phyloP scores from a whole-genome alignment of 2,797 vertebrate genomes.

The Neomorphus geoffroyi region DNA sequence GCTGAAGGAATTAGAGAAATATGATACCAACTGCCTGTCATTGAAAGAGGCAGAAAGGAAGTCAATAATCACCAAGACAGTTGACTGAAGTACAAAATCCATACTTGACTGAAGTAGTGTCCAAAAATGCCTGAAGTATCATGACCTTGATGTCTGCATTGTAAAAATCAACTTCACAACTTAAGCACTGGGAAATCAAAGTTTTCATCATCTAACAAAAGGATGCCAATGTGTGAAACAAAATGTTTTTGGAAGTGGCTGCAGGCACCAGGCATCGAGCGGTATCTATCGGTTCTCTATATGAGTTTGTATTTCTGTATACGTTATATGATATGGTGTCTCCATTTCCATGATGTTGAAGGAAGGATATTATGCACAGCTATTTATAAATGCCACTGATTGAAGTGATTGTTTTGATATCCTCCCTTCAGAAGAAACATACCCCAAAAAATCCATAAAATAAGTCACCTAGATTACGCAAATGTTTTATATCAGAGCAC shows the following conservation, averaged over 20 bases:
- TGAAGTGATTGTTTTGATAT: background rate
- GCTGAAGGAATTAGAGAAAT: background rate
- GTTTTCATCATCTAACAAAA: background rate
- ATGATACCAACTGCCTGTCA: background rate
- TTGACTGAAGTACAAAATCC: conserved; percentile 15
- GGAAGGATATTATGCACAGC: background rate
- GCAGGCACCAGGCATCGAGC: background rate
- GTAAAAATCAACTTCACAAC: background rate
- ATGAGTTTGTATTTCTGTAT: background rate
- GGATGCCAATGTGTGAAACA: background rate
- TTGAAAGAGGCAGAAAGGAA: background rate
- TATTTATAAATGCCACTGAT: background rate
- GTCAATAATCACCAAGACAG: background rate
- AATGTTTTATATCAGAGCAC: background rate
- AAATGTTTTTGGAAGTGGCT: background rate
- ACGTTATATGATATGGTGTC: background rate
- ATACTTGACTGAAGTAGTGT: background rate
- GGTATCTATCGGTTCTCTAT: background rate
- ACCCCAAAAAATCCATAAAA: background rate
- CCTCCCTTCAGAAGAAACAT: background rate
- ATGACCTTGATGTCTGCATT: background rate
- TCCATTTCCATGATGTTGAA: background rate
- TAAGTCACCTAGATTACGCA: background rate
- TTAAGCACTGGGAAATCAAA: background rate
- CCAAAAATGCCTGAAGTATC: background rate